Evolutionary conservation across 2,797 vertebrate genomes (phyloP).

Genomic region (Lemur catta): DNA sequence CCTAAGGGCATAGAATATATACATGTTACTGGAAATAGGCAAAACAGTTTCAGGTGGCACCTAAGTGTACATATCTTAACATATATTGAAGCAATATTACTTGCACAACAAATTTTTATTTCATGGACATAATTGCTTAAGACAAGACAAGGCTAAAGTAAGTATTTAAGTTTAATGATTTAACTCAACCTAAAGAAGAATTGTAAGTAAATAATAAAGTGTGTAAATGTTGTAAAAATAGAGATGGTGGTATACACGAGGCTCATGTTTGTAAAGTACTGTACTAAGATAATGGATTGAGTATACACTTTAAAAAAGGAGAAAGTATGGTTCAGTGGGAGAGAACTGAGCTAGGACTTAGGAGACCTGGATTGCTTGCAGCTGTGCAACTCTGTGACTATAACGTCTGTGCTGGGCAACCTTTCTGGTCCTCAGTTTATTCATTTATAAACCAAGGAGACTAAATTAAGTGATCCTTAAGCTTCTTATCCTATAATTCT

Average conservation of each 20-base stretch:
- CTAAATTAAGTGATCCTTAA: neutral
- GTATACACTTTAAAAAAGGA: neutral
- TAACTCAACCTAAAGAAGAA: neutral
- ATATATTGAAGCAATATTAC: neutral
- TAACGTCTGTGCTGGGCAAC: neutral
- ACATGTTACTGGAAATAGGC: neutral
- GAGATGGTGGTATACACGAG: neutral
- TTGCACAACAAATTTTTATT: neutral
- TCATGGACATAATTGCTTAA: neutral
- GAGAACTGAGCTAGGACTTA: neutral
- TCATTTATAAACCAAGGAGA: neutral
- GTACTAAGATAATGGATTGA: neutral
- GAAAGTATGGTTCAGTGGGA: neutral
- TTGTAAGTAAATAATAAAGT: neutral
- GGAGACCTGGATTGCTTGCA: neutral
- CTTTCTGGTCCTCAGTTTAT: neutral
- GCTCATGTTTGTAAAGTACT: neutral
- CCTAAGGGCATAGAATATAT: neutral
- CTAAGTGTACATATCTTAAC: neutral
- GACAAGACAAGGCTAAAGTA: neutral
- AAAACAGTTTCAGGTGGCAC: neutral
- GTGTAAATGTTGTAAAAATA: neutral
- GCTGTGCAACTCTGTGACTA: neutral
- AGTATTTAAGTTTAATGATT: neutral
- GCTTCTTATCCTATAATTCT: neutral